phyloP scores from a whole-genome alignment of 2,888 invertebrate species.

The Troides oblongomaculatus region DNA sequence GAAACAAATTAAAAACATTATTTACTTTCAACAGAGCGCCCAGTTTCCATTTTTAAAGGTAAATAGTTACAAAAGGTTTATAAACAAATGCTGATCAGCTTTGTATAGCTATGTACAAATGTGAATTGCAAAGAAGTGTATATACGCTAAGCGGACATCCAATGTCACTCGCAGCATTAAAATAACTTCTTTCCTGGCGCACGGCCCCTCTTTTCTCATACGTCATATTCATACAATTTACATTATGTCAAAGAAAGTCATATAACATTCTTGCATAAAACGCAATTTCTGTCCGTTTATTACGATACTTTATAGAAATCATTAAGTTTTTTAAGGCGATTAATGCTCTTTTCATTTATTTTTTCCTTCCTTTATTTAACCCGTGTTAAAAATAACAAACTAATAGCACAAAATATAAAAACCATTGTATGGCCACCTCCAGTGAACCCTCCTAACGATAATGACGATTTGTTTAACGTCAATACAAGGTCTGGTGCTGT shows the following conservation, averaged over 20 bases:
- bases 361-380: slow-evolving; percentile 54
- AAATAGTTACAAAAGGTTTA: slow-evolving; percentile 59
- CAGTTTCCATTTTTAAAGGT: slow-evolving; percentile 78
- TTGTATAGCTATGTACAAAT: slow-evolving; percentile 57
- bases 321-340: slow-evolving; percentile 53
- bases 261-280: slow-evolving; percentile 55
- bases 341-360: slow-evolving; percentile 70
- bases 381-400: slow-evolving; percentile 47
- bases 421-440: slow-evolving; percentile 78
- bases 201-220: slow-evolving; percentile 46
- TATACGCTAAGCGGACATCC: slow-evolving; percentile 62
- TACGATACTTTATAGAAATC: slow-evolving; percentile 30
- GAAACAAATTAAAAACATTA: slow-evolving; percentile 33
- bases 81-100: slow-evolving; percentile 57
- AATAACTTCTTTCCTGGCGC: slow-evolving; percentile 64
- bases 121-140: slow-evolving; percentile 50
- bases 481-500: slow-evolving; percentile 44
- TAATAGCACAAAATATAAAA: slow-evolving; percentile 75
- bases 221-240: slow-evolving; percentile 46
- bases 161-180: slow-evolving; percentile 54
- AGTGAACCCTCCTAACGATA: slow-evolving; percentile 66
- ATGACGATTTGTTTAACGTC: slow-evolving; percentile 51
- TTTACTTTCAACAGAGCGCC: slow-evolving; percentile 76
- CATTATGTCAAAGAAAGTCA: slow-evolving; percentile 36
- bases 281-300: slow-evolving; percentile 40